A percentile compares a stretch with the other conserved stretches of the same genome.
These are phyloP conservation scores for Scelioninae gen. 1 DNA, from an alignment of 2,888 invertebrate species.

Conservation along the genomic window DNA sequence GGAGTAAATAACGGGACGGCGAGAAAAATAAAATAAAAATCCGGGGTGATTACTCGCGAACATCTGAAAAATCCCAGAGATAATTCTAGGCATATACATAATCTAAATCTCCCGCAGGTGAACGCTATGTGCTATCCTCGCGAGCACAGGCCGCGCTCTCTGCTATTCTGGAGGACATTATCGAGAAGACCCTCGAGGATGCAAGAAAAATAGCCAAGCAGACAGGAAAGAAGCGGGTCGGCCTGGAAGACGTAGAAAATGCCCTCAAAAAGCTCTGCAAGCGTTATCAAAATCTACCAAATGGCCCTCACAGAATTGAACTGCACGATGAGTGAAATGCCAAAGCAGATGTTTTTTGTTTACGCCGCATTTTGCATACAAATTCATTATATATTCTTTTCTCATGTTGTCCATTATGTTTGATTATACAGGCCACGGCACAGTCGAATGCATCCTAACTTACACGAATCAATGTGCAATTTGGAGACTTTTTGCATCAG, in stretches of 20 bases:
- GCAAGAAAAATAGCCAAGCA: slow-evolving; percentile 79
- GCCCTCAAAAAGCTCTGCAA: slow-evolving; percentile 80
- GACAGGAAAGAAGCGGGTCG: slow-evolving; percentile 78
- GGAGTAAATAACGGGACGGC: slow-evolving; percentile 34
- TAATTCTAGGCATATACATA: slow-evolving; percentile 60
- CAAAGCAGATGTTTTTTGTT: not conserved
- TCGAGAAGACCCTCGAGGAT: slow-evolving; percentile 81
- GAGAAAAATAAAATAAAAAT: slow-evolving; percentile 25
- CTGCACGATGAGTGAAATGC: not conserved
- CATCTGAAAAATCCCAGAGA: slow-evolving; percentile 50
- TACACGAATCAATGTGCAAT: slow-evolving; percentile 36
- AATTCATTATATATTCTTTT: slow-evolving; percentile 55
- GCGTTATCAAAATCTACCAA: slow-evolving; percentile 69
- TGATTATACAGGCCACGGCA: slow-evolving; percentile 48
- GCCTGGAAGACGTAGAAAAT: slow-evolving; percentile 78
- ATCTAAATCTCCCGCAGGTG: slow-evolving; percentile 73
- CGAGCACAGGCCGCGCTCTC: slow-evolving; percentile 78
- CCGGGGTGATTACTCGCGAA: slow-evolving; percentile 22
- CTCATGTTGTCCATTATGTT: slow-evolving; percentile 33
- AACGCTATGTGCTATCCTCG: slow-evolving; percentile 77
- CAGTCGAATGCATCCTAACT: slow-evolving; percentile 30
- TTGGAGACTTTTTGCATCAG: slow-evolving; percentile 20
- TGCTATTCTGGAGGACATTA: slow-evolving; percentile 79
- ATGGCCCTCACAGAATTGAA: slow-evolving; percentile 30
- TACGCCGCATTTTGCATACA: slow-evolving; percentile 22